Conservation (phyloP, 2,113 vertebrate genomes). For the Lophius piscatorius region DNA sequence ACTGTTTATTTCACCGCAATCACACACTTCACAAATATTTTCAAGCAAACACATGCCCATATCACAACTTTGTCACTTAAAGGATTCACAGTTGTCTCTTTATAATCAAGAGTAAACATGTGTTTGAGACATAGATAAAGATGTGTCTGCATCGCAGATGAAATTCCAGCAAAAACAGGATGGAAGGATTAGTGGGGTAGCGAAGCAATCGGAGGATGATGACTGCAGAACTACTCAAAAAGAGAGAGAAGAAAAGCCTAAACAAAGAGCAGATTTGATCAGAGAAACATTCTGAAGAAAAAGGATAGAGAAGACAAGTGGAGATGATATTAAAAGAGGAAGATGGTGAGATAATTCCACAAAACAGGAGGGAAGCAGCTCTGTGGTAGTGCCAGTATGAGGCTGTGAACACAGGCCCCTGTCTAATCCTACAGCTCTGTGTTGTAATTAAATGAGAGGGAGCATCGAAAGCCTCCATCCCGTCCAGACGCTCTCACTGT, state of each 20-base stretch:
- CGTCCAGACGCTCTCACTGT: constrained; percentile 81
- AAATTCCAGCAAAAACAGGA: constrained; percentile 76
- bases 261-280: constrained; percentile 73
- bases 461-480: constrained; percentile 74
- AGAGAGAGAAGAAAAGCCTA: constrained; percentile 62
- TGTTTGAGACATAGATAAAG: constrained; percentile 78
- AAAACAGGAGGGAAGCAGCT: constrained; percentile 58
- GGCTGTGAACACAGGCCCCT: constrained; percentile 81
- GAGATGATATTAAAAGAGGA: constrained; percentile 71
- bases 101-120: constrained; percentile 79
- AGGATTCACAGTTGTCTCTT: constrained; percentile 80
- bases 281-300: constrained; percentile 69
- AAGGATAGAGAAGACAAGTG: constrained; percentile 62
- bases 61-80: constrained; percentile 79
- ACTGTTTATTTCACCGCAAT: constrained; percentile 63
- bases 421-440: constrained; percentile 81
- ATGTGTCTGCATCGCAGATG: constrained; percentile 74
- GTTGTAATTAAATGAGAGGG: constrained; percentile 79
- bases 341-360: constrained; percentile 65
- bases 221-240: constrained; percentile 50
- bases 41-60: constrained; percentile 75
- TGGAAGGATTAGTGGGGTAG: constrained; percentile 66
- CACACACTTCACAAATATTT: constrained; percentile 76
- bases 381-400: constrained; percentile 67
- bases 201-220: constrained; percentile 49